These are phyloP conservation scores for Nymphalis urticae DNA, from an alignment of 2,888 invertebrate genomes.

Conservation along the genomic window DNA sequence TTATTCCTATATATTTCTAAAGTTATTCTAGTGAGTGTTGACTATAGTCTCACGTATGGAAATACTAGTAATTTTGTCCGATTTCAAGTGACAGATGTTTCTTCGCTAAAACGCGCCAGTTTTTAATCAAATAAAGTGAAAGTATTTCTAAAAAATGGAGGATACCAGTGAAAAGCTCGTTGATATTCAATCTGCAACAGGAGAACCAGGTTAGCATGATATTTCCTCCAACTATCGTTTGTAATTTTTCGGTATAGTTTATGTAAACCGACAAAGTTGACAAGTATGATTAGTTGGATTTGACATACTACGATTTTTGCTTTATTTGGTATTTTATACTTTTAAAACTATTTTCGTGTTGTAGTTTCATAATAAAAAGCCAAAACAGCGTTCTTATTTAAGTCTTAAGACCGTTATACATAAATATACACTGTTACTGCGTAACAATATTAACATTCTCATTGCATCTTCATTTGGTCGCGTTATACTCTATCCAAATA, in stretches of 20 bases:
- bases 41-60: constrained; percentile 40
- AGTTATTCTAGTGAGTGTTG: constrained; percentile 18
- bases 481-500: constrained; percentile 56
- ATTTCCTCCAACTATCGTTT: constrained; percentile 40
- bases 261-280: constrained; percentile 52
- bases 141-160: constrained; percentile 55
- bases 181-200: constrained; percentile 50
- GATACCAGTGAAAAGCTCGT: constrained; percentile 49
- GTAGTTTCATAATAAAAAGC: background rate
- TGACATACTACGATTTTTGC: constrained; percentile 27
- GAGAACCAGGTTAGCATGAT: constrained; percentile 52
- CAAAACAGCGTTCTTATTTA: background rate
- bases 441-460: constrained; percentile 17
- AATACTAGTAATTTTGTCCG: constrained; percentile 53
- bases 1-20: constrained; percentile 20
- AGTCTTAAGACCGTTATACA: background rate
- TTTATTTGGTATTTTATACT: constrained; percentile 12
- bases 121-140: constrained; percentile 50
- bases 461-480: constrained; percentile 45
- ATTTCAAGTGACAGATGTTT: constrained; percentile 67
- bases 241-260: constrained; percentile 43
- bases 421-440: background rate
- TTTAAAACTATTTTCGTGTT: background rate
- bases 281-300: constrained; percentile 29
- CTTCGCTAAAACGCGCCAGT: constrained; percentile 65